Percentiles rank a stretch among this genome's conserved stretches.
Conservation (phyloP, 2,113 vertebrate species). For the Pagrus major region DNA sequence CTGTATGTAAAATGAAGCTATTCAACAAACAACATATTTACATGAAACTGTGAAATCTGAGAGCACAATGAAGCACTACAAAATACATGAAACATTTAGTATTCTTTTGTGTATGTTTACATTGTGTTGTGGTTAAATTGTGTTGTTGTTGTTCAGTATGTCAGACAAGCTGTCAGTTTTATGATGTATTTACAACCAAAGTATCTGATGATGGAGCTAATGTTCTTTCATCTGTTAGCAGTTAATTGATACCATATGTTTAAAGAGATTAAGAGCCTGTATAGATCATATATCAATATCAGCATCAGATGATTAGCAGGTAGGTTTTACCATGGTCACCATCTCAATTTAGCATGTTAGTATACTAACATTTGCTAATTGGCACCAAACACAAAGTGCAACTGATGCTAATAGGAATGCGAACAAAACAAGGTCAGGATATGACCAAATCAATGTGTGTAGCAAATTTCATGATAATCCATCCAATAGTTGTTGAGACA, state of each 20-base stretch:
- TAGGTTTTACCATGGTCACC: not conserved
- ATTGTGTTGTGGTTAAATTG: not conserved
- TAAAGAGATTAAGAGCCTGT: not conserved
- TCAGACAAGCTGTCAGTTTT: constrained; percentile 28
- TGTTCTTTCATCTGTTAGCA: not conserved
- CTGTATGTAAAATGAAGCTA: constrained; percentile 1
- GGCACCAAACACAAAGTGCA: no score
- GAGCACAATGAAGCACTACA: constrained; percentile 6
- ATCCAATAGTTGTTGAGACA: not conserved
- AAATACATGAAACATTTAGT: constrained; percentile 1
- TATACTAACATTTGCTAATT: not conserved
- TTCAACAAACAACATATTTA: constrained; percentile 25
- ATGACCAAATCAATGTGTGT: no score
- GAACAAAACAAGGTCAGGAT: no score
- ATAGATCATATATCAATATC: not conserved
- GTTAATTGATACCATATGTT: not conserved
- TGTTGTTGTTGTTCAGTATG: not conserved
- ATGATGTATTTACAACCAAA: constrained; percentile 7
- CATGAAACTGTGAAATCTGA: not conserved
- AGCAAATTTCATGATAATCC: not conserved
- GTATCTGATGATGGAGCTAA: not conserved
- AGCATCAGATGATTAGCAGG: not conserved
- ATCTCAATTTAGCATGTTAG: not conserved
- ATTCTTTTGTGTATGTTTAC: not conserved
- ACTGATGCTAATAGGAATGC: not conserved